phyloP scores from a whole-genome alignment of 1,140 invertebrate genomes.

The Galendromus occidentalis region DNA sequence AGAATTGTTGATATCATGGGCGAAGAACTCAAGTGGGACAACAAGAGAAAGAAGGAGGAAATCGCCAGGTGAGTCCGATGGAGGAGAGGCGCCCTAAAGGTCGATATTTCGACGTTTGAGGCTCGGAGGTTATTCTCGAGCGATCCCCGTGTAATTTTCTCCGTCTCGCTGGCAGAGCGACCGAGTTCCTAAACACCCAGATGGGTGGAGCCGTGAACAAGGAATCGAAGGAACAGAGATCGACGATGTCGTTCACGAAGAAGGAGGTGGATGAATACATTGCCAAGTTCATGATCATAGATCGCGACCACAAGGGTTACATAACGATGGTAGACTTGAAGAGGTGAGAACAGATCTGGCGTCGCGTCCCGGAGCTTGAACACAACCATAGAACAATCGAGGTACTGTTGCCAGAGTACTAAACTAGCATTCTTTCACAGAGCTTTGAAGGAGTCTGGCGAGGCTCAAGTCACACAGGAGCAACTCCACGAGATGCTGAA shows the following conservation, averaged over 20 bases:
- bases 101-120: too few relatives aligned
- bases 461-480: constrained; percentile 66
- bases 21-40: constrained; percentile 80
- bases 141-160: constrained; percentile 45
- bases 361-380: neutral
- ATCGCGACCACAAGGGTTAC: constrained; percentile 88
- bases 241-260: constrained; percentile 51
- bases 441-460: constrained; percentile 51
- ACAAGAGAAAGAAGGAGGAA: constrained; percentile 46
- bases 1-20: constrained; percentile 85
- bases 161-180: too few relatives aligned
- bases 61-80: constrained; percentile 9
- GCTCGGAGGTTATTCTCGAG: constrained; percentile 1
- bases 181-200: constrained; percentile 68
- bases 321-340: constrained; percentile 93
- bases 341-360: constrained; percentile 60
- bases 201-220: constrained; percentile 91
- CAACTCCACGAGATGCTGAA: constrained; percentile 88
- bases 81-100: too few relatives aligned
- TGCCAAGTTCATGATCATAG: constrained; percentile 81
- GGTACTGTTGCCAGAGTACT: too few relatives aligned
- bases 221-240: constrained; percentile 40
- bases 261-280: constrained; percentile 85
- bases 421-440: too few relatives aligned
- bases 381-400: too few relatives aligned